Conservation (phyloP, 1,140 invertebrate genomes). For the Nomia melanderi region DNA sequence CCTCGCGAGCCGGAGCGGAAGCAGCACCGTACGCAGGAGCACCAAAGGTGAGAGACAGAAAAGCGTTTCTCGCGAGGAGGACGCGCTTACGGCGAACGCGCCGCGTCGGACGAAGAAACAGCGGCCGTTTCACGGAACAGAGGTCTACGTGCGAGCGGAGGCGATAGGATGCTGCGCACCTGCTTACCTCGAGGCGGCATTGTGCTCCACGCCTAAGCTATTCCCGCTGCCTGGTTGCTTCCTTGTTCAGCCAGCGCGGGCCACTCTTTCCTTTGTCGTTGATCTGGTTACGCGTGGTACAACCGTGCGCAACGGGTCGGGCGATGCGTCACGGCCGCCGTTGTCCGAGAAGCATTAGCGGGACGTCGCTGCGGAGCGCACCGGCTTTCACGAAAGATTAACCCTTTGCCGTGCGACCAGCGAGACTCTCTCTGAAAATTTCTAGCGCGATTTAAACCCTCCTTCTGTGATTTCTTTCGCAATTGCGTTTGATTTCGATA, state of each 20-base stretch:
- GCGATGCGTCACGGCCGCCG: constrained; percentile 24
- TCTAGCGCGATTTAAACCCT: too few species aligned
- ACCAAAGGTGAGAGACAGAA: constrained; percentile 9
- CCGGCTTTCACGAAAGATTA: constrained; percentile 36
- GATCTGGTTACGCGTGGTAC: constrained; percentile 67
- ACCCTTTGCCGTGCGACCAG: neutral
- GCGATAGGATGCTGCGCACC: constrained; percentile 68
- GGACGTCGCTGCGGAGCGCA: neutral
- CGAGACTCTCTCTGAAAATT: too few species aligned
- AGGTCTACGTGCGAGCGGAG: constrained; percentile 38
- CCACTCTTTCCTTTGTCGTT: constrained; percentile 46
- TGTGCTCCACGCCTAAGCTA: constrained; percentile 56
- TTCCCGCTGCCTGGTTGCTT: constrained; percentile 33
- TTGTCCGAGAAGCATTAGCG: constrained; percentile 7
- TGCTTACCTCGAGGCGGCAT: constrained; percentile 68
- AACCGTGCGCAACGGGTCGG: constrained; percentile 10
- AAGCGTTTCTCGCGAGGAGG: neutral
- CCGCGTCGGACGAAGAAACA: neutral
- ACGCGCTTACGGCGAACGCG: neutral
- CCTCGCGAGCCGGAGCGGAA: neutral
- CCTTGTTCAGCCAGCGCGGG: neutral
- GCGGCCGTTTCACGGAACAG: constrained; percentile 17
- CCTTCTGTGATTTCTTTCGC: too few species aligned
- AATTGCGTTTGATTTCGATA: too few species aligned
- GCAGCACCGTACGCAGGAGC: neutral